Conservation (phyloP, 2,797 vertebrate species). For the Lycodopsis pacificus region DNA sequence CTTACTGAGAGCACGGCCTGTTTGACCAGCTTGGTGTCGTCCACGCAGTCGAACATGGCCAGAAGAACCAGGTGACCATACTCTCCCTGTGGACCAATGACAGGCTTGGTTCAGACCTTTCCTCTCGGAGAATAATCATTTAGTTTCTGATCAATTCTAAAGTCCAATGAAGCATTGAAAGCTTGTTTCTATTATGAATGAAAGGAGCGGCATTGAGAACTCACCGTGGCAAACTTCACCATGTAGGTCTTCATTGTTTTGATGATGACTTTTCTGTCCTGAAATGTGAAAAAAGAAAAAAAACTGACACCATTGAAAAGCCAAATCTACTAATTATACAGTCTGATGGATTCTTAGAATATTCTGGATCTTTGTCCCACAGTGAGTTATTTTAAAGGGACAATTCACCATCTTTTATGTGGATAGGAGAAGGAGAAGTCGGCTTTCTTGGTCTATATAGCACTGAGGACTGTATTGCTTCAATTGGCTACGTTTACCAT, state of each 20-base stretch:
- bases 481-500: not conserved
- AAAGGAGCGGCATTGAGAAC: constrained; percentile 51
- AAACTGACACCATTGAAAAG: not conserved
- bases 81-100: constrained; percentile 87
- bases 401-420: too few species aligned
- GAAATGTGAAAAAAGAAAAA: constrained; percentile 34
- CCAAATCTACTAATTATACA: not conserved
- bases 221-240: constrained; percentile 94
- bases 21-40: constrained; percentile 96
- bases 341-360: not conserved
- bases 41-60: constrained; percentile 96
- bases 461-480: not conserved
- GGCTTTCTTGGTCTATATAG: not conserved
- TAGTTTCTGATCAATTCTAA: not conserved
- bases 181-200: not conserved
- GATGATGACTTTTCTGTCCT: constrained; percentile 97
- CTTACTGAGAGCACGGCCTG: constrained; percentile 94
- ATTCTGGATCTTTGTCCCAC: not conserved
- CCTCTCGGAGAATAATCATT: not conserved
- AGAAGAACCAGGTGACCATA: constrained; percentile 93
- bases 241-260: constrained; percentile 98
- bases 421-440: too few species aligned
- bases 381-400: not conserved
- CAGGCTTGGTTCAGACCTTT: not conserved
- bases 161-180: not conserved